Evolutionary conservation across 2,113 vertebrate genomes (phyloP), one percentile per base, ranked within the genome.

Genomic region (Brienomyrus brachyistius): DNA sequence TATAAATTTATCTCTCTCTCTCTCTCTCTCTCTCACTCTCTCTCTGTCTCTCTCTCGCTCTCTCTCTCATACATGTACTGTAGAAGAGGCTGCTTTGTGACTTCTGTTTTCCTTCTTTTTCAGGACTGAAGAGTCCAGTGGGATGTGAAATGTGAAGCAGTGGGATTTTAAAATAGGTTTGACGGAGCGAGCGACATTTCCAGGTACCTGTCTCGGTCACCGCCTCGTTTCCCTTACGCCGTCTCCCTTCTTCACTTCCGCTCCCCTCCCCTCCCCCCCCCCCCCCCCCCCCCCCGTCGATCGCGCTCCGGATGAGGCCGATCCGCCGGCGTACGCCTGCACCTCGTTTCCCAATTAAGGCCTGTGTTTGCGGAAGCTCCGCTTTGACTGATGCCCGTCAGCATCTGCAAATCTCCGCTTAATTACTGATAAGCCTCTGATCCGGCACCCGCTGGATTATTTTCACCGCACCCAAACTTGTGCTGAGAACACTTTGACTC

Each of bases 121-220:
- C 89, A 95, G 95, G 94, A 93, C 92, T 91, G 85, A 89, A 91
- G 90, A 47, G 90, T 92, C 90, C 90, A 91, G 91, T 90, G 90
- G 92, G 91, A 90, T 91, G 48, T 95, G 95, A 95, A 94, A 95
- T 95, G 94, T 95, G 93, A 95, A 92, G 93, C 94, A 92, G 91
- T 93, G 90, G 92, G 89, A 10, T 83, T 43, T 52, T 93, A 89
- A 56, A 91, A 92, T 92, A 88, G 90, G 91, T 92, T 91, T 90
- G 90, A 94, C 92, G 90, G 90, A 92, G 90, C 91, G 91, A 93
- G 93, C 88, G 31, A 91, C 90, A 91, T 88, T 90, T 89, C 91
- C 90, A 94, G 94, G 95, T 95, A 94, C 90, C 50, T 15, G 13
- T 31, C 17, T 87, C 27, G 62, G 62, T 6, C 62, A 66, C 21